Evolutionary conservation across 2,797 vertebrate species (phyloP).

Genomic region (Alauda arvensis): DNA sequence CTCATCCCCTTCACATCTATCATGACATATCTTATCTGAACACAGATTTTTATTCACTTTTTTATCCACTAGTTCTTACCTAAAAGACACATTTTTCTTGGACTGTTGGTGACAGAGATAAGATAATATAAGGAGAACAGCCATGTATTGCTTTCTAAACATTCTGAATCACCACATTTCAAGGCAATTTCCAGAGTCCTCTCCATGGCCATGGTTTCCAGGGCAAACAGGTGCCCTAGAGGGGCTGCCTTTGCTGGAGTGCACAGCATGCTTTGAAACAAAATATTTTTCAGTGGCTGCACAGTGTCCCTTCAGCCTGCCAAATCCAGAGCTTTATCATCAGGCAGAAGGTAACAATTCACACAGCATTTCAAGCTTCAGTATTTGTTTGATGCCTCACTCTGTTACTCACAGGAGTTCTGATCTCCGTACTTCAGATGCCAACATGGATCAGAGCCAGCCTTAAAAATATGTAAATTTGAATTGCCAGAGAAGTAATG

Average conservation of each 20-base stretch:
- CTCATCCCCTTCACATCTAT: background rate
- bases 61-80: background rate
- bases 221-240: background rate
- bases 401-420: conserved; percentile 11
- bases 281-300: background rate
- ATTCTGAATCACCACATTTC: background rate
- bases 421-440: background rate
- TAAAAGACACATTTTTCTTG: background rate
- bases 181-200: background rate
- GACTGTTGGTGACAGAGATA: background rate
- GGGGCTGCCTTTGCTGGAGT: background rate
- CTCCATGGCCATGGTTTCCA: background rate
- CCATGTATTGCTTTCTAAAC: background rate
- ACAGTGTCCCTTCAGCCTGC: background rate
- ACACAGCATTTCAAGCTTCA: background rate
- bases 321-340: background rate
- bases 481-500: conserved; percentile 11
- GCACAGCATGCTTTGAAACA: rapidly evolving
- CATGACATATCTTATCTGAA: background rate
- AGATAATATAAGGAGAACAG: background rate
- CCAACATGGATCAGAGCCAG: conserved; percentile 29
- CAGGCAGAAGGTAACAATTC: background rate
- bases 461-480: conserved; percentile 1
- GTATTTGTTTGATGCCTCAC: background rate
- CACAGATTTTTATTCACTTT: background rate